Conservation (phyloP, 1,140 invertebrate genomes). For the Lepidurus packardi region DNA sequence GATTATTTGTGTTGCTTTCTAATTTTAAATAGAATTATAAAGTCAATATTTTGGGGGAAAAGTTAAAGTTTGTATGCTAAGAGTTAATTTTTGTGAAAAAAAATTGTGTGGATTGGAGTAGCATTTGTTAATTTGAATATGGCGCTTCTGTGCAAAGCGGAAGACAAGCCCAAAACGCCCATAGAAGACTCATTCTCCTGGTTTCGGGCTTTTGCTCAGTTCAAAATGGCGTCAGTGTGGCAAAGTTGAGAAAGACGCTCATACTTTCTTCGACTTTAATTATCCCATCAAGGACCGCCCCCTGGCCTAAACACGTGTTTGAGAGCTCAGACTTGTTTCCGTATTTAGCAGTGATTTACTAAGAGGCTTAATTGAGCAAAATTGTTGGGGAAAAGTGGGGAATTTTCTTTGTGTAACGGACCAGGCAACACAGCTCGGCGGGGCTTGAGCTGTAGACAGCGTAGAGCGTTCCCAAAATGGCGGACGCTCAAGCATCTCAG, state of each 20-base stretch:
- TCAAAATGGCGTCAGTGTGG: conserved; percentile 5
- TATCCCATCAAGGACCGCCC: background rate
- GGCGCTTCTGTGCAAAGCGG: conserved; percentile 16
- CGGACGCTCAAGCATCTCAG: conserved; percentile 11
- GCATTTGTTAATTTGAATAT: background rate
- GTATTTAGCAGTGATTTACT: background rate
- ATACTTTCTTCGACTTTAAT: background rate
- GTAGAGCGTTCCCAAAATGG: conserved; percentile 2
- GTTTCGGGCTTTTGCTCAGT: conserved; percentile 2
- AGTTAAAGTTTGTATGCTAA: background rate
- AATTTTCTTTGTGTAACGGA: background rate
- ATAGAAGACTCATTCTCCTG: conserved; percentile 14
- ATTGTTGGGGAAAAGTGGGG: background rate
- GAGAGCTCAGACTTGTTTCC: background rate
- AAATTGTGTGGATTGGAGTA: background rate
- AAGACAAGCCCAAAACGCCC: background rate
- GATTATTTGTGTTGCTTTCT: too few species aligned
- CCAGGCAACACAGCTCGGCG: background rate
- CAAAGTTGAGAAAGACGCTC: conserved; percentile 13
- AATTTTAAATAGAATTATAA: too few species aligned
- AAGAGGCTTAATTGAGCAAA: background rate
- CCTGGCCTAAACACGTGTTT: background rate
- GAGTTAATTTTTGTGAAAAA: background rate
- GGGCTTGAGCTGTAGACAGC: background rate
- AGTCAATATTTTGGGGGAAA: too few species aligned